Evolutionary conservation across 1,140 invertebrate species (phyloP), one percentile per base, ranked within the genome.

Genomic region (Hypothenemus hampei): DNA sequence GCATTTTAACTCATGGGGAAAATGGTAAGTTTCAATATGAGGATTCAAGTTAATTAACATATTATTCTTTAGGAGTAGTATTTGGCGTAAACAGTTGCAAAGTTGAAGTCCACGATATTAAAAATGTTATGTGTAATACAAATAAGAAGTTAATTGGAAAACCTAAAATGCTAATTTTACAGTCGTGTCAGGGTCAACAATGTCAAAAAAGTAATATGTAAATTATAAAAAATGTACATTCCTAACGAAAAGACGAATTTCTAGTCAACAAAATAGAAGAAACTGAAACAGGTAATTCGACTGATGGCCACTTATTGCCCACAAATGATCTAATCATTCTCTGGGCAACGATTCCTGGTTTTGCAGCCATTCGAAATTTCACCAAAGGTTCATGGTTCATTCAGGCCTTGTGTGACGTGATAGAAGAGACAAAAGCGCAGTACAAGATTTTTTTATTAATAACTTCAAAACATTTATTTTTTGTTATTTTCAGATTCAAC

Each of bases 381-480:
- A 76, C 77, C 7, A 74, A 74, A 23, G 83, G 84, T 1, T 85
- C 85, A 1, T 90, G 87, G 87, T 89, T 89, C 65, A 80, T 90
- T 24, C 86, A 90, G 69, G 78, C 80, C 1, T 65, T 90, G 6
- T 83, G 78, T 56, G 57, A 75, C 0, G 77, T 81, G 4, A 68
- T 90, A 0, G 65, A 75, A 11, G 64, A 71, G n/a, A 67, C 76
- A 51, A 67, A 21, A 18, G 10, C 47, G n/a, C 49, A 48, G 62
- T 65, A 62, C n/a, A n/a, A n/a, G n/a, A 57, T 43, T 44, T 48
- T 10, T 6, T 31, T 36, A 4, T 3, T 5, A 8, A 11, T 20
- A n/a, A n/a, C 16, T 45, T 15, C 4, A 20, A 37, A 23, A 41
- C 22, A 16, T 6, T 33, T 5, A 48, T 37, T 11, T 29, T 7